These are phyloP conservation scores for Chunga burmeisteri DNA, from an alignment of 2,113 vertebrate genomes.

Conservation along the genomic window DNA sequence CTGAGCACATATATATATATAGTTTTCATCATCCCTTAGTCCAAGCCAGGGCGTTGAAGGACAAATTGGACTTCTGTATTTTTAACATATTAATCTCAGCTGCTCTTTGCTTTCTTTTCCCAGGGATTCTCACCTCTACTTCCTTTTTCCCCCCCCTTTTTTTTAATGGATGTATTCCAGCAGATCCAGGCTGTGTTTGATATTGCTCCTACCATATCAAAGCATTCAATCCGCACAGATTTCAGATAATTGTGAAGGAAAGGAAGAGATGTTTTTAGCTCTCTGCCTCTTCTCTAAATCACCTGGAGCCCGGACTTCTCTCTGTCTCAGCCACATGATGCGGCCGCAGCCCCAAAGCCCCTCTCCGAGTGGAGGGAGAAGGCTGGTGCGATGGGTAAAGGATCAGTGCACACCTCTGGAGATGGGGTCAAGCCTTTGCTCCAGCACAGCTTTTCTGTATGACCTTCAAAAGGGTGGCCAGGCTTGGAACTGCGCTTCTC, in stretches of 20 bases:
- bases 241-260: conserved; percentile 8
- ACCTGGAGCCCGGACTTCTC: not conserved
- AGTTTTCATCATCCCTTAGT: not conserved
- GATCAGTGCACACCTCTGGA: not conserved
- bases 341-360: not conserved
- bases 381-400: not conserved
- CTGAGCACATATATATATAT: not conserved
- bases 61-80: not conserved
- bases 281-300: not conserved
- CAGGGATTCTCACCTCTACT: not conserved
- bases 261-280: not conserved
- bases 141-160: not conserved
- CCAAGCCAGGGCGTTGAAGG: not conserved
- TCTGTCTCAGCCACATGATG: accelerated
- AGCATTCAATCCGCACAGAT: not conserved
- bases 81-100: conserved; percentile 1
- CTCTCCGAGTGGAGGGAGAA: accelerated
- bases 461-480: not conserved
- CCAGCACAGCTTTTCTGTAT: not conserved
- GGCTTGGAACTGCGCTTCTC: not conserved
- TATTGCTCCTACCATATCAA: not conserved
- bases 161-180: not conserved
- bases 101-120: not conserved
- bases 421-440: not conserved
- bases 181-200: not conserved